Evolutionary conservation across 2,888 invertebrate species (phyloP), one percentile per base, ranked within the genome.

Genomic region (Drosophila algonquin): DNA sequence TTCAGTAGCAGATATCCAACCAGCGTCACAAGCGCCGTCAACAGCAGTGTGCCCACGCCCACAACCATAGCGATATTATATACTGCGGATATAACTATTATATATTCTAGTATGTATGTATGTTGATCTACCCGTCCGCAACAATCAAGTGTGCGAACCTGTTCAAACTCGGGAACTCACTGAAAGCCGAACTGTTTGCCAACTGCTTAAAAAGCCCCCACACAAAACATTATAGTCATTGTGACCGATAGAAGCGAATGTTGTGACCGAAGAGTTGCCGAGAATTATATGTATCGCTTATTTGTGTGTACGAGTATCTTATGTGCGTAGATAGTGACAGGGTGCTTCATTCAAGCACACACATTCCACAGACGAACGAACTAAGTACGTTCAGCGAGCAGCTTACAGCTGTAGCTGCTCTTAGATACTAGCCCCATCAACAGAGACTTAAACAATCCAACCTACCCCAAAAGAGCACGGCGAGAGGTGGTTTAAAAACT

Each of bases 1-100:
- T 63, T 67, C 35, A 74, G 45, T 12, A 77, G 30, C 0, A 83
- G n/a, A 55, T 88, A 88, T n/a, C 65, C 74, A 12, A 81, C 0
- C 0, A 89, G 16, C 46, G 56, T 58, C 50, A 70, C 6, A 16
- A 71, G n/a, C 8, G 60, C 73, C 4, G 75, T 57, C 9, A 86
- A 3, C 21, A 82, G 50, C 1, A 75, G 1, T 3, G 54, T 55
- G 10, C 64, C 60, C 18, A 83, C 52, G 8, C 32, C 67, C 87
- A 82, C 86, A 14, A 9, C 50, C 9, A 16, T 18, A 12, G 27
- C 8, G 3, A 18, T 47, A 32, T 1, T 48, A 12, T 48, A 21
- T 24, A 32, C 18, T 21, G 0, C 8, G 32, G 6, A 18, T 48
- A 48, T 12, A 12, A 12, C 7, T 64, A n/a, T 18, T 24, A 3